Conservation (phyloP, 2,797 vertebrate genomes). For the Onychomys leucogaster region DNA sequence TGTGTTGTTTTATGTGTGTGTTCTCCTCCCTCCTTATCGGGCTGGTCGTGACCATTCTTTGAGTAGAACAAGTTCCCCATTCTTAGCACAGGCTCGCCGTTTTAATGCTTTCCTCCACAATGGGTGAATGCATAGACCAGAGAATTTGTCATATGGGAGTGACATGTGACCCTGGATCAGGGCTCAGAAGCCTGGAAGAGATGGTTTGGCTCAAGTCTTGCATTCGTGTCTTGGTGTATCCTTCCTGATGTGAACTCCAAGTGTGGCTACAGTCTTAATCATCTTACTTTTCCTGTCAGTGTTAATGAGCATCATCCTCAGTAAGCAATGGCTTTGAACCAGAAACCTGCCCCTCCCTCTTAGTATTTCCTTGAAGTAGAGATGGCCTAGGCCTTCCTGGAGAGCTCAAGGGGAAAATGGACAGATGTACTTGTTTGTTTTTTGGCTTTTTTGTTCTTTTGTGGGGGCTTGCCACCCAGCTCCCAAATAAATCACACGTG, state of each 20-base stretch:
- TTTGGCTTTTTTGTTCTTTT: no score
- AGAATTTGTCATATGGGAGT: background rate
- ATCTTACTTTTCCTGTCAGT: background rate
- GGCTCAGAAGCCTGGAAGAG: background rate
- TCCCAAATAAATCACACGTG: no score
- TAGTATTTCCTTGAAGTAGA: background rate
- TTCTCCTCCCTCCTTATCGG: background rate
- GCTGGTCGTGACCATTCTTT: background rate
- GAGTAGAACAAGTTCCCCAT: accelerated
- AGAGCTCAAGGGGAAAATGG: background rate
- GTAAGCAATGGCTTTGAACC: background rate
- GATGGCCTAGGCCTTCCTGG: background rate
- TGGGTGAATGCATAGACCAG: no score
- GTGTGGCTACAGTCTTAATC: background rate
- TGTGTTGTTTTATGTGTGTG: background rate
- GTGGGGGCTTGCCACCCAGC: no score
- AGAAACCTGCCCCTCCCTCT: background rate
- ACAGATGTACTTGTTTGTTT: no score
- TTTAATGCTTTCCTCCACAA: background rate
- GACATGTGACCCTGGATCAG: background rate
- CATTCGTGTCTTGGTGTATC: background rate
- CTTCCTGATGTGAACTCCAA: background rate
- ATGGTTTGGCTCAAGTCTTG: background rate
- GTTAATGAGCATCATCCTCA: background rate
- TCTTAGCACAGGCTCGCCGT: background rate